Percentiles rank a stretch among this genome's conserved stretches.
Evolutionary conservation across 2,888 invertebrate species (phyloP).

Genomic region (Trichogramma dendrolimi): DNA sequence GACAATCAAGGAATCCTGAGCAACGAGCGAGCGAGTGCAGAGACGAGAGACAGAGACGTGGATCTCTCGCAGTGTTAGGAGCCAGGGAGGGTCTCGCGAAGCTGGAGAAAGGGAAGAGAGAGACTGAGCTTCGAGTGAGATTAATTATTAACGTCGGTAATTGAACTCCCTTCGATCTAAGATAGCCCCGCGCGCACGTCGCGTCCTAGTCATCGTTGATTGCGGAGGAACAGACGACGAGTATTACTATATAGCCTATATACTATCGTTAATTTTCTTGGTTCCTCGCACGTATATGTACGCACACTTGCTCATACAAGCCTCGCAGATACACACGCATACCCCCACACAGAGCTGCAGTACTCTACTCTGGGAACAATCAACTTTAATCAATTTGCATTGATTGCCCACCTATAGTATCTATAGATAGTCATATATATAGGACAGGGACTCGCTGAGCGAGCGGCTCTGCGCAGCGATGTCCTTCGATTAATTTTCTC

Average conservation of each 20-base stretch:
- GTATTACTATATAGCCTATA: too few species aligned
- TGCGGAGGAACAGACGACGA: slow-evolving; percentile 13
- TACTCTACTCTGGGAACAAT: slow-evolving; percentile 10
- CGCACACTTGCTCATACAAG: too few species aligned
- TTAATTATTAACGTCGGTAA: slow-evolving; percentile 49
- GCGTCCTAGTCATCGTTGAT: slow-evolving; percentile 10
- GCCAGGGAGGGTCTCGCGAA: background rate
- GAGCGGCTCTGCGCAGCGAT: too few species aligned
- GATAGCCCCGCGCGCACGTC: slow-evolving; percentile 35
- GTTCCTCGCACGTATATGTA: too few species aligned
- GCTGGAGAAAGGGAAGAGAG: slow-evolving; percentile 1
- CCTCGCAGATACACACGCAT: too few species aligned
- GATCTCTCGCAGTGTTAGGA: background rate
- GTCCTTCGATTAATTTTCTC: too few species aligned
- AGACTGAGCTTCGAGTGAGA: slow-evolving; percentile 34
- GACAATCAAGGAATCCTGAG: background rate
- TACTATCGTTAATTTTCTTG: too few species aligned
- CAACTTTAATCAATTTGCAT: slow-evolving; percentile 13
- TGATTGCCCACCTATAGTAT: background rate
- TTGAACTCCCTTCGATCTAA: slow-evolving; percentile 48
- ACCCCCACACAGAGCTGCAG: too few species aligned
- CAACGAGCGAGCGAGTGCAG: background rate
- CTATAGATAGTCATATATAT: too few species aligned
- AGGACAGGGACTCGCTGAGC: too few species aligned
- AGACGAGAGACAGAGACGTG: background rate